phyloP scores from a whole-genome alignment of 2,113 vertebrate species.

The Centrocercus urophasianus region DNA sequence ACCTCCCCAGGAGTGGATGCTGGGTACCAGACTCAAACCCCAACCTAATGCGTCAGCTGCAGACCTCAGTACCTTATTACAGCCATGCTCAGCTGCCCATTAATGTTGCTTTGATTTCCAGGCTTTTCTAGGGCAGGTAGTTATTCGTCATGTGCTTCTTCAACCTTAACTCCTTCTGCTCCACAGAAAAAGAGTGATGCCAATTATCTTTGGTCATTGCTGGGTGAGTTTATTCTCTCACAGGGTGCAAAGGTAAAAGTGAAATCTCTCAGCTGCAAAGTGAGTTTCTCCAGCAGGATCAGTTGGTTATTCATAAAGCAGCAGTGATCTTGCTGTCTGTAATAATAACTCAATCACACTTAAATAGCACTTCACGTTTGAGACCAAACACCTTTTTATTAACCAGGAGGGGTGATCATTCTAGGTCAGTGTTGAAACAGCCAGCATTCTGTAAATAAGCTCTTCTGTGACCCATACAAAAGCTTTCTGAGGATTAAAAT shows the following conservation, averaged over 20 bases:
- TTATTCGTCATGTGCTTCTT: neutral
- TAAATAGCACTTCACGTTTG: neutral
- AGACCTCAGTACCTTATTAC: neutral
- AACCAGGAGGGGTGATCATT: neutral
- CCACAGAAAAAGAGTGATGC: neutral
- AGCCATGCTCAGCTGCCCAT: neutral
- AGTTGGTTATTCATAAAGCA: rapidly evolving
- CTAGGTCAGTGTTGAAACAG: rapidly evolving
- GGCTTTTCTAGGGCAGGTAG: neutral
- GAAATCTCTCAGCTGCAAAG: neutral
- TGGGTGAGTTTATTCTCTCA: neutral
- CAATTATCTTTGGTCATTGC: neutral
- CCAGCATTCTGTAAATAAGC: neutral
- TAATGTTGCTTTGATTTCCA: neutral
- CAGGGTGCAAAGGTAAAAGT: neutral
- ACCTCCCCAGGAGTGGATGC: neutral
- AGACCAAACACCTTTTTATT: neutral
- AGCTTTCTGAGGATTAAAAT: neutral
- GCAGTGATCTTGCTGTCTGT: neutral
- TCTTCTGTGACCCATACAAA: neutral
- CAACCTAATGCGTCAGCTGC: rapidly evolving
- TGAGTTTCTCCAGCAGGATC: neutral
- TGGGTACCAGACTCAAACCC: neutral
- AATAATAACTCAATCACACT: neutral
- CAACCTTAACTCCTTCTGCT: neutral